Evolutionary conservation across 2,113 vertebrate genomes (phyloP).

Genomic region (Lepus americanus): DNA sequence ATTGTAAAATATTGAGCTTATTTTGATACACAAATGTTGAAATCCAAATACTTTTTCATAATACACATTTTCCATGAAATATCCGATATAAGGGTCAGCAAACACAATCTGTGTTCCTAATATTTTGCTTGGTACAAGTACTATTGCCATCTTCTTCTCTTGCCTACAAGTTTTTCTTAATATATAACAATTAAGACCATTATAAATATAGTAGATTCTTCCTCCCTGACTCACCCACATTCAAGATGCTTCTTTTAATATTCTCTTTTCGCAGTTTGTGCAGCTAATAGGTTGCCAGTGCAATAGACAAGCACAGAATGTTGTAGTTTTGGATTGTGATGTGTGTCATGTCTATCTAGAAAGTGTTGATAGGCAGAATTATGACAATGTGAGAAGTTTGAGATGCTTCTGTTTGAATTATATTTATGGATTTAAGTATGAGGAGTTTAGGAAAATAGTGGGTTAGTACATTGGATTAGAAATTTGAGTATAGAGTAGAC

Average conservation of each 20-base stretch:
- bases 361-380: background rate
- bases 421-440: background rate
- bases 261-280: background rate
- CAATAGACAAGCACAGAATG: background rate
- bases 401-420: background rate
- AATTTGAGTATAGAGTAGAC: background rate
- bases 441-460: background rate
- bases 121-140: background rate
- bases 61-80: too few relatives aligned
- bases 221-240: background rate
- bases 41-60: too few relatives aligned
- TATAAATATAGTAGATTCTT: background rate
- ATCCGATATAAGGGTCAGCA: background rate
- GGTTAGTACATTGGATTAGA: background rate
- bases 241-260: slow-evolving; percentile 27
- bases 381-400: background rate
- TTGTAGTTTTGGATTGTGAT: background rate
- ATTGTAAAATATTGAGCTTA: too few relatives aligned
- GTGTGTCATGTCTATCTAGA: background rate
- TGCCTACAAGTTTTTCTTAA: background rate
- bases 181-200: background rate
- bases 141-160: background rate
- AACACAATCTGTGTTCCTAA: background rate
- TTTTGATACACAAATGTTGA: too few relatives aligned
- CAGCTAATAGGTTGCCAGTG: background rate